Evolutionary conservation across 2,113 vertebrate species (phyloP), one percentile per base, ranked within the genome.

Genomic region (Zosterops borbonicus): DNA sequence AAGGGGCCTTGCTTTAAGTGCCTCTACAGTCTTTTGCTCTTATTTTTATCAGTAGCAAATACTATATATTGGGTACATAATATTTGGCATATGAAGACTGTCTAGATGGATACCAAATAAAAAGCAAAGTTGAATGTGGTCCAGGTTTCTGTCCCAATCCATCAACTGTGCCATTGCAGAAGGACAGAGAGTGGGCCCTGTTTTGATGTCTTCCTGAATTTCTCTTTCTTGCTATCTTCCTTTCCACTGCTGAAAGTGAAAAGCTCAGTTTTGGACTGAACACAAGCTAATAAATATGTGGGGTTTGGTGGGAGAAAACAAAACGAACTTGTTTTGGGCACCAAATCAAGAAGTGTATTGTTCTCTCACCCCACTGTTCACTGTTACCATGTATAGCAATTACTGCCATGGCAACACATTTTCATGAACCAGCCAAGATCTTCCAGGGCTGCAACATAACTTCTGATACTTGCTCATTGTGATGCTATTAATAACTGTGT

Each of bases 401-500:
- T 87, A 90, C 92, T 96, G 85, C 90, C 88, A 85, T 96, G 83
- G 91, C 77, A 95, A 96, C 92, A 77, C 92, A 79, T 64, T 94
- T 79, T 50, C 59, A 47, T 50, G 77, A 95, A 56, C 71, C 85
- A 95, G 94, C 90, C 94, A 95, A 92, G 85, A 91, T 65, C 90
- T 89, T 94, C 62, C 78, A 87, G 58, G 47, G 77, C 86, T 95
- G 62, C 53, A 77, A 10, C 77, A 77, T 87, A 89, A 91, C 80
- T 96, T 95, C 79, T 95, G 84, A 91, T 93, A 75, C 65, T 94
- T 79, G 59, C 91, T 95, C 88, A 83, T 94, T 95, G 90, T 95
- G 79, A 4, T 90, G 87, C 95, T 97, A 95, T 96, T 97, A 95
- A 96, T 96, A 94, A 83, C 94, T 78, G 31, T 83, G n/a, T 70